Evolutionary conservation across 1,140 invertebrate species (phyloP).

Genomic region (Bathynomus jamesi): DNA sequence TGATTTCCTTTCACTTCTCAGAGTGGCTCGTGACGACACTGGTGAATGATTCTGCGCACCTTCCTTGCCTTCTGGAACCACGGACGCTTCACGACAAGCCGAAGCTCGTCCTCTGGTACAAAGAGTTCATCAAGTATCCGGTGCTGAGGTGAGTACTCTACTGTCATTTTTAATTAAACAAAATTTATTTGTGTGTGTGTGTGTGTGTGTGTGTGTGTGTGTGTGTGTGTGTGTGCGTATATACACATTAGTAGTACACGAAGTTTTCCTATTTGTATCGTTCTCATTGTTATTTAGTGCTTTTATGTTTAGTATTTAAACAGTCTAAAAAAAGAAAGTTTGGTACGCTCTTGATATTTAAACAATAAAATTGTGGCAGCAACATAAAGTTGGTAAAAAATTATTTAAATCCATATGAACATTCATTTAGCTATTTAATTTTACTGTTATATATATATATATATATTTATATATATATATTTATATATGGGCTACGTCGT

Average conservation of each 20-base stretch:
- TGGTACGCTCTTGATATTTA: no score
- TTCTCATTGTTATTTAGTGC: no score
- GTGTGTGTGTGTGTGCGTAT: conserved; percentile 4
- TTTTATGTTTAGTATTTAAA: no score
- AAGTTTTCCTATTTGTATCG: no score
- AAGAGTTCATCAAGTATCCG: neutral
- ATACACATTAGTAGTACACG: no score
- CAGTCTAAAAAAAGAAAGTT: no score
- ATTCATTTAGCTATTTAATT: conserved; percentile 1
- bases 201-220: neutral
- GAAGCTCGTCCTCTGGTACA: conserved; percentile 18
- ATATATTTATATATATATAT: conserved; percentile 10
- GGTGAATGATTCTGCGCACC: neutral
- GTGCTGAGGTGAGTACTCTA: neutral
- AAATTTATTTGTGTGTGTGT: neutral
- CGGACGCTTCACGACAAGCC: conserved; percentile 3
- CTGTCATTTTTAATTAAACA: neutral
- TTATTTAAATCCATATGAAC: conserved; percentile 12
- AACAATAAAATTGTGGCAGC: no score
- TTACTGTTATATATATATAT: conserved; percentile 6
- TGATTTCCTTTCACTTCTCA: no score
- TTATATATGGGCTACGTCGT: neutral
- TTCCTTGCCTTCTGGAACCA: conserved; percentile 8
- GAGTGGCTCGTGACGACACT: conserved; percentile 1
- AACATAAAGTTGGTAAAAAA: no score